Evolutionary conservation across 2,888 invertebrate genomes (phyloP).

Genomic region (Geophilus truncorum): DNA sequence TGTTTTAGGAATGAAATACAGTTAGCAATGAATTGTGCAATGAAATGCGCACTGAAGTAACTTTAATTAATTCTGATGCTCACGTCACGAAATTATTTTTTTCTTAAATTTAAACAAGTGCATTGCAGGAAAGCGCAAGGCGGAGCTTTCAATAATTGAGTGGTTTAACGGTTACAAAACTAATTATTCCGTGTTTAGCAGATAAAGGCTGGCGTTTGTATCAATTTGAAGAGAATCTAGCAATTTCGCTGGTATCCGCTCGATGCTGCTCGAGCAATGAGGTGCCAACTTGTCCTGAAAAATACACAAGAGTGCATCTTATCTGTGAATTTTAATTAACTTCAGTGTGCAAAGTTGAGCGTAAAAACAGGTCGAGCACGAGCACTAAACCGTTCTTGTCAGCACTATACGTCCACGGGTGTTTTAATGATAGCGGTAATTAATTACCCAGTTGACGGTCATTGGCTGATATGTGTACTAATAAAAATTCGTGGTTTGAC

Average conservation of each 20-base stretch:
- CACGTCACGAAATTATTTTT: neutral
- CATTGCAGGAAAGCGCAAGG: neutral
- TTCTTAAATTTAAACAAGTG: neutral
- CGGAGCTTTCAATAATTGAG: neutral
- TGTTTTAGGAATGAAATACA: neutral
- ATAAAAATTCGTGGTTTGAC: conserved; percentile 21
- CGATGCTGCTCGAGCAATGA: neutral
- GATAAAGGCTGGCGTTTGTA: conserved; percentile 3
- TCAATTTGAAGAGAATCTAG: neutral
- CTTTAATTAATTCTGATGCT: neutral
- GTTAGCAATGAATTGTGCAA: neutral
- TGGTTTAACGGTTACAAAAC: neutral
- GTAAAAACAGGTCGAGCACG: conserved; percentile 23
- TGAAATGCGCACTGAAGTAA: neutral
- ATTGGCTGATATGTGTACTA: conserved; percentile 22
- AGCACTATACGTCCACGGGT: conserved; percentile 13
- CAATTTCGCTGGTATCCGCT: neutral
- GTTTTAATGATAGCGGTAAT: conserved; percentile 17
- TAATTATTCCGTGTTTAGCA: neutral
- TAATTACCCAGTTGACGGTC: conserved; percentile 22
- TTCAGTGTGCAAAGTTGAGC: conserved; percentile 15
- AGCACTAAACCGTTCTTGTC: conserved; percentile 27
- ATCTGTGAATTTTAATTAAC: conserved; percentile 25
- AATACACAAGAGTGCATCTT: conserved; percentile 10
- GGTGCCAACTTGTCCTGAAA: conserved; percentile 18